Conservation (phyloP, 2,113 vertebrate genomes). For the Parus major region DNA sequence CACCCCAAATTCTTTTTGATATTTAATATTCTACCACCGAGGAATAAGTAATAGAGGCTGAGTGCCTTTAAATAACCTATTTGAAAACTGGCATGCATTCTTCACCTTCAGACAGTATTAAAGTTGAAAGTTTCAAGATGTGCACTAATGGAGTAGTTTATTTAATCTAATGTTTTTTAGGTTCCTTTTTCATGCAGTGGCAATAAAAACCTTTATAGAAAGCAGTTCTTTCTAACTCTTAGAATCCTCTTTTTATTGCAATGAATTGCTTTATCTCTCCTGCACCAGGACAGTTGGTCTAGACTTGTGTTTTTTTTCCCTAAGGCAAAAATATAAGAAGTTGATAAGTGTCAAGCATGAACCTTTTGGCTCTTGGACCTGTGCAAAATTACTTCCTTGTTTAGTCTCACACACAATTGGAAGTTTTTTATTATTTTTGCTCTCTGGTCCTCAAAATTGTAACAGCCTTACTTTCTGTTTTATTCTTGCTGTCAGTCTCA, state of each 20-base stretch:
- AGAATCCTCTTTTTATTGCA: neutral
- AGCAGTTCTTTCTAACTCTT: neutral
- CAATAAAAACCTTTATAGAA: neutral
- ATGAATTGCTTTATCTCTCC: neutral
- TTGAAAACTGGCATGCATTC: neutral
- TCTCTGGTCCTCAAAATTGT: neutral
- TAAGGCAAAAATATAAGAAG: neutral
- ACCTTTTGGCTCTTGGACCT: neutral
- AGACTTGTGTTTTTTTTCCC: neutral
- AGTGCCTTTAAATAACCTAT: conserved; percentile 32
- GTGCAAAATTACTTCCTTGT: neutral
- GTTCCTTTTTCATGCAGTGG: neutral
- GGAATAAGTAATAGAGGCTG: neutral
- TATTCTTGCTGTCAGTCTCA: neutral
- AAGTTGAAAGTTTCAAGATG: neutral
- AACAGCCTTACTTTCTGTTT: neutral
- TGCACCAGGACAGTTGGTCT: neutral
- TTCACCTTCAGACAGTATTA: neutral
- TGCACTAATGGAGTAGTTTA: neutral
- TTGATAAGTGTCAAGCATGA: neutral
- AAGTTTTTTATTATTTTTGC: neutral
- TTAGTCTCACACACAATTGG: neutral
- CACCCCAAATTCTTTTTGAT: neutral
- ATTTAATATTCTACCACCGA: neutral
- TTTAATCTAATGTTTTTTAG: neutral